phyloP scores from a whole-genome alignment of 2,888 invertebrate genomes.

The Andrena trimmerana region DNA sequence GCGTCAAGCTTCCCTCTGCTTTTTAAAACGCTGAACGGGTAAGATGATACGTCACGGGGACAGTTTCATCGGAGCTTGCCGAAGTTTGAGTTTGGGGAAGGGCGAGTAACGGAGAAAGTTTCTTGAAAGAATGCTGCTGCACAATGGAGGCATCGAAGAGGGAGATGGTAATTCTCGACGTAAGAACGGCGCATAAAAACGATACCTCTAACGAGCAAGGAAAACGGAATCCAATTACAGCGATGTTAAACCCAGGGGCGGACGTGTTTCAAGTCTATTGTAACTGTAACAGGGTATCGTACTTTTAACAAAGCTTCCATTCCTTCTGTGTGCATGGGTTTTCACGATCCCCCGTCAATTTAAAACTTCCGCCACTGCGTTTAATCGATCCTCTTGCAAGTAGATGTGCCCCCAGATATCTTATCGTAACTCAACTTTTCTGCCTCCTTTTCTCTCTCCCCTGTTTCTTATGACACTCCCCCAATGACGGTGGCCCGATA shows the following conservation, averaged over 20 bases:
- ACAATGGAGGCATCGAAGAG: neutral
- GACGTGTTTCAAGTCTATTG: neutral
- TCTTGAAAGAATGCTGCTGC: neutral
- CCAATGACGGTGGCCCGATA: neutral
- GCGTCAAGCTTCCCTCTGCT: neutral
- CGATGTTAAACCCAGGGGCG: neutral
- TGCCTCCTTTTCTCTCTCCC: neutral
- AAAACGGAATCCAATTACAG: neutral
- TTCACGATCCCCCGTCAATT: neutral
- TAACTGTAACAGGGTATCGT: neutral
- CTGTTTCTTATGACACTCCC: neutral
- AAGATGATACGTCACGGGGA: conserved; percentile 18
- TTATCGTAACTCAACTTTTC: neutral
- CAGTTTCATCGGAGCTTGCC: conserved; percentile 35
- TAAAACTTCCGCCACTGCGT: neutral
- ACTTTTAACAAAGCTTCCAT: neutral
- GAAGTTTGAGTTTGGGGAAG: conserved; percentile 28
- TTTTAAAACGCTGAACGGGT: conserved; percentile 19
- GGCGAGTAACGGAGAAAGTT: neutral
- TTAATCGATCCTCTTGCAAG: neutral
- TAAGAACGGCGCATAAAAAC: neutral
- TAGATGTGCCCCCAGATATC: neutral
- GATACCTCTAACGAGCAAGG: neutral
- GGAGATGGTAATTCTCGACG: neutral
- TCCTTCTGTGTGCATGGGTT: neutral